These are phyloP conservation scores for Elysia crispata DNA, from an alignment of 2,888 invertebrate species.

Conservation along the genomic window DNA sequence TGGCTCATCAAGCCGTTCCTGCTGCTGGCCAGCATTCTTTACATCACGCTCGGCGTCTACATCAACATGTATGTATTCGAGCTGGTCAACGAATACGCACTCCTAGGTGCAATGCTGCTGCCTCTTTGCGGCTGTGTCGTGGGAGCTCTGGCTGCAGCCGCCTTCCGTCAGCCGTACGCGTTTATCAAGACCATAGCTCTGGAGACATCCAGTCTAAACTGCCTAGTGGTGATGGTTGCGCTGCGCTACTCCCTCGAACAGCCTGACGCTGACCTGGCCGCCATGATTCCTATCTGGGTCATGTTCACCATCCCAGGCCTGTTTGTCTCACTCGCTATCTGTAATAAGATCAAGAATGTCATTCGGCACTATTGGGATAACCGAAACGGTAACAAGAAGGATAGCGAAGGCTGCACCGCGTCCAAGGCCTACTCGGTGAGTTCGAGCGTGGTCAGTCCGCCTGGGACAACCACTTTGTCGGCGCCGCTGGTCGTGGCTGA, in stretches of 20 bases:
- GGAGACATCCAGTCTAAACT: conserved; percentile 74
- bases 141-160: conserved; percentile 64
- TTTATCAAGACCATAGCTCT: conserved; percentile 71
- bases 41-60: conserved; percentile 76
- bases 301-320: conserved; percentile 73
- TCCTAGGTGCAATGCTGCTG: conserved; percentile 66
- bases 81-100: conserved; percentile 63
- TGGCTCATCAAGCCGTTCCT: conserved; percentile 76
- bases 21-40: conserved; percentile 73
- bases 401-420: conserved; percentile 12
- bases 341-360: conserved; percentile 38
- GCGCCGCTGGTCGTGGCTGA: conserved; percentile 70
- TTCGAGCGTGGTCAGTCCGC: conserved; percentile 68
- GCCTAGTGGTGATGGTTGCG: conserved; percentile 72
- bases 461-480: conserved; percentile 71
- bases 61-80: conserved; percentile 77
- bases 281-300: conserved; percentile 74
- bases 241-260: conserved; percentile 72
- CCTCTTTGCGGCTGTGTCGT: conserved; percentile 67
- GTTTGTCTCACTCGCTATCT: conserved; percentile 66
- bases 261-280: conserved; percentile 72
- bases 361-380: background rate
- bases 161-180: conserved; percentile 66
- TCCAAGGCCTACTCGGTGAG: conserved; percentile 67
- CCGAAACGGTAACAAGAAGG: conserved; percentile 39